Conservation (phyloP, 2,888 invertebrate genomes). For the Trachelus troglodyta region DNA sequence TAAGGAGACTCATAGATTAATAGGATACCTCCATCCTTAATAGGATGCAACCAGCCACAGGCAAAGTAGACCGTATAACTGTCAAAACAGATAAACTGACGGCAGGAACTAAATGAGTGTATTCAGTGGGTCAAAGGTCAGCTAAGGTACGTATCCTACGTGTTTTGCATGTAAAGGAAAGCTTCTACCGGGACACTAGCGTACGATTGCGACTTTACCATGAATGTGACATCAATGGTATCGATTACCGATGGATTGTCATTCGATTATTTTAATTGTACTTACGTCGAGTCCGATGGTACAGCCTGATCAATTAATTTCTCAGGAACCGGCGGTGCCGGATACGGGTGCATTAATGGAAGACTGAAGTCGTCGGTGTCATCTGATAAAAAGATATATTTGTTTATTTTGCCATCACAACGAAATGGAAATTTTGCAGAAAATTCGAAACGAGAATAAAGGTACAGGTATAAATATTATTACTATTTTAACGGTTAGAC, state of each 20-base stretch:
- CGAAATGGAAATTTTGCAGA: background rate
- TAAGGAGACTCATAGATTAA: constrained; percentile 30
- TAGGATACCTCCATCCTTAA: constrained; percentile 77
- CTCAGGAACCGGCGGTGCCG: constrained; percentile 75
- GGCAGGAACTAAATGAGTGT: constrained; percentile 11
- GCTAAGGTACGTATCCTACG: background rate
- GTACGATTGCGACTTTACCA: background rate
- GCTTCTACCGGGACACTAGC: background rate
- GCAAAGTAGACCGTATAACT: constrained; percentile 76
- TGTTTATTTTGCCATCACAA: background rate
- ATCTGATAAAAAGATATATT: background rate
- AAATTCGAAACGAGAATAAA: background rate
- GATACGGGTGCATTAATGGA: constrained; percentile 74
- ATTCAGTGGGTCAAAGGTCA: background rate
- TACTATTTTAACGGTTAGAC: background rate
- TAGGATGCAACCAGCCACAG: constrained; percentile 88
- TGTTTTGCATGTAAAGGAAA: background rate
- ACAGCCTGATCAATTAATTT: constrained; percentile 78
- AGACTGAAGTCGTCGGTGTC: background rate
- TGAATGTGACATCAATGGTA: background rate
- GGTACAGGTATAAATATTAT: background rate
- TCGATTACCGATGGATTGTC: background rate
- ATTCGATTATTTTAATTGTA: constrained; percentile 38
- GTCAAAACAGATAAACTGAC: constrained; percentile 43
- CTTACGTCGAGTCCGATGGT: constrained; percentile 85